Evolutionary conservation across 2,113 vertebrate species (phyloP).

Genomic region (Hemiscyllium ocellatum): DNA sequence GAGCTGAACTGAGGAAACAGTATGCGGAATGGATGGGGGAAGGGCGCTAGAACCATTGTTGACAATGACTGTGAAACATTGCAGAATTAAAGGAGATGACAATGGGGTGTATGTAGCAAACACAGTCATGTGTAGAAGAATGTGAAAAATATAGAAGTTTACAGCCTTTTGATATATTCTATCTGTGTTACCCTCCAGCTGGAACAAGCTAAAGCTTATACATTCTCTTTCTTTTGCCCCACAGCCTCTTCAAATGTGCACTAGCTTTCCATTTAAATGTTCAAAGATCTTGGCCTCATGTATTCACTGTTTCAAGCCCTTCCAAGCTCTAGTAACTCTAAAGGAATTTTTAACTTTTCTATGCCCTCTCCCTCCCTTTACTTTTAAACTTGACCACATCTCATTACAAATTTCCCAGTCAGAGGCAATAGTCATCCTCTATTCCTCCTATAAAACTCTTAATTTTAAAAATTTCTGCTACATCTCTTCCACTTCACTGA

Average conservation of each 20-base stretch:
- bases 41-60: no score
- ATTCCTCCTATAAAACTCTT: not conserved
- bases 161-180: not conserved
- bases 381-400: not conserved
- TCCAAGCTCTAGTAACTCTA: not conserved
- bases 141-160: not conserved
- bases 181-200: not conserved
- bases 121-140: not conserved
- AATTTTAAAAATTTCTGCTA: not conserved
- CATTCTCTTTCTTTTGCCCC: not conserved
- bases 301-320: not conserved
- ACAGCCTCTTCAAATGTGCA: not conserved
- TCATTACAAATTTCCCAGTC: not conserved
- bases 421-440: no score
- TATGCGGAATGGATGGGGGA: not conserved
- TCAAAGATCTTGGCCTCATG: not conserved
- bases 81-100: not conserved
- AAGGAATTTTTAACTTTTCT: not conserved
- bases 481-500: not conserved
- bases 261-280: not conserved
- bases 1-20: not conserved
- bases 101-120: not conserved
- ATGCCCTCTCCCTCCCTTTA: not conserved
- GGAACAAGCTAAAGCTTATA: not conserved
- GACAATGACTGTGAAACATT: no score